Percentiles rank a stretch among this genome's conserved stretches.
Evolutionary conservation across 1,140 invertebrate genomes (phyloP).

Genomic region (Lepidurus couesii): DNA sequence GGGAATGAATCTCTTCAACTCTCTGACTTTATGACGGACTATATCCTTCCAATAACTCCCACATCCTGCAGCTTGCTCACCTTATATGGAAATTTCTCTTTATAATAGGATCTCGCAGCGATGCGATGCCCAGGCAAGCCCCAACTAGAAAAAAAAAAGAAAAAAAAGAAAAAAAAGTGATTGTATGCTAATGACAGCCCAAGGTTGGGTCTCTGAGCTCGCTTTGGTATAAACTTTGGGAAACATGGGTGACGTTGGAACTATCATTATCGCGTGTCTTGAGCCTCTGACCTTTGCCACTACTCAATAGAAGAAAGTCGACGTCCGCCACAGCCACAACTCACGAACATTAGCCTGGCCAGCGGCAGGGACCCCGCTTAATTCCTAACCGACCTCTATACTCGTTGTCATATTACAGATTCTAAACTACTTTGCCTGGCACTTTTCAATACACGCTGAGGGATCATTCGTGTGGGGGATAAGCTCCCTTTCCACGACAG

Average conservation of each 20-base stretch:
- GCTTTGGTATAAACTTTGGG: background rate
- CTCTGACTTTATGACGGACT: constrained; percentile 14
- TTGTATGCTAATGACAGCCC: constrained; percentile 2
- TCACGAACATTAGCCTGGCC: constrained; percentile 4
- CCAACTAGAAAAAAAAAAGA: background rate
- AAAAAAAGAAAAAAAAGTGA: background rate
- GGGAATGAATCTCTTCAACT: background rate
- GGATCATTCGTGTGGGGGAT: too few species aligned
- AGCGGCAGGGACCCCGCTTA: background rate
- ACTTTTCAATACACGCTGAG: background rate
- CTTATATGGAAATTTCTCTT: constrained; percentile 19
- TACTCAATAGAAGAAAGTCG: background rate
- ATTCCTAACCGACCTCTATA: background rate
- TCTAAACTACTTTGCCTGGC: background rate
- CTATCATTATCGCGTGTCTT: constrained; percentile 10
- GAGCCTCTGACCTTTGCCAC: constrained; percentile 11
- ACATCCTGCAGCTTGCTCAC: constrained; percentile 17
- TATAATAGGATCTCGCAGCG: constrained; percentile 11
- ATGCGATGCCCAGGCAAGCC: background rate
- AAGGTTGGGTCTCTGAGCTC: background rate
- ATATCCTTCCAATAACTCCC: constrained; percentile 22
- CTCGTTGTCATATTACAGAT: background rate
- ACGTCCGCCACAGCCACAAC: background rate
- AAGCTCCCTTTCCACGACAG: too few species aligned
- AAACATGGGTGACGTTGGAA: constrained; percentile 1